Evolutionary conservation across 2,888 invertebrate species (phyloP).

Genomic region (Sialis fuliginosa): DNA sequence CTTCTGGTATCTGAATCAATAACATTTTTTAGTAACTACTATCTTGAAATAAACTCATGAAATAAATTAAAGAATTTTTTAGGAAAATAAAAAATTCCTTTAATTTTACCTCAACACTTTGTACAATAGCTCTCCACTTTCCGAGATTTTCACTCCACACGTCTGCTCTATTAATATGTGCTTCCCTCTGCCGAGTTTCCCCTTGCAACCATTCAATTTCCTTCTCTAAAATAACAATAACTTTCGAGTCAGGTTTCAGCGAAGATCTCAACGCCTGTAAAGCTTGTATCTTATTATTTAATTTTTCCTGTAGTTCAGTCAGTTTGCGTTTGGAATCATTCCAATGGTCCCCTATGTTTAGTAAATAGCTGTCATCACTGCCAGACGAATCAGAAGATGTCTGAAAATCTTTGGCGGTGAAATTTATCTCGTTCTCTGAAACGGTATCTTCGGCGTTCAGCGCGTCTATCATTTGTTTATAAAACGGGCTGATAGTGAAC

Average conservation of each 20-base stretch:
- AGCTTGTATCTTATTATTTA: conserved; percentile 72
- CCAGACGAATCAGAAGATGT: conserved; percentile 35
- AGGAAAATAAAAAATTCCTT: not conserved
- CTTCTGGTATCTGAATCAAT: conserved; percentile 21
- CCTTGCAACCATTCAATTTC: conserved; percentile 71
- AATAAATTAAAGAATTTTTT: too few species aligned
- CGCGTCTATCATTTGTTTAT: conserved; percentile 51
- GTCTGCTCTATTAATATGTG: conserved; percentile 70
- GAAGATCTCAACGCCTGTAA: conserved; percentile 67
- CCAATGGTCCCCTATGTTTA: conserved; percentile 64
- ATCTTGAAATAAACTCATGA: too few species aligned
- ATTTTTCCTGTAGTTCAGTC: conserved; percentile 65
- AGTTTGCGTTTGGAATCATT: conserved; percentile 67
- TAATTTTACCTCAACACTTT: conserved; percentile 52
- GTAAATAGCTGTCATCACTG: conserved; percentile 27
- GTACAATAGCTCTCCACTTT: conserved; percentile 70
- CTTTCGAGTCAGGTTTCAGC: conserved; percentile 66
- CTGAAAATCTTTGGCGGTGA: conserved; percentile 36
- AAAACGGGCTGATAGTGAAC: conserved; percentile 73
- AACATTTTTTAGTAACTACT: too few species aligned
- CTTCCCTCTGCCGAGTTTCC: conserved; percentile 64
- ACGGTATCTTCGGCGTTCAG: conserved; percentile 39
- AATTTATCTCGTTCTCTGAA: conserved; percentile 23
- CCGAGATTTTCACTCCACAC: conserved; percentile 83
- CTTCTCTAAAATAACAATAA: conserved; percentile 57